Evolutionary conservation across 2,797 vertebrate species (phyloP).

Genomic region (Xiphophorus birchmanni): DNA sequence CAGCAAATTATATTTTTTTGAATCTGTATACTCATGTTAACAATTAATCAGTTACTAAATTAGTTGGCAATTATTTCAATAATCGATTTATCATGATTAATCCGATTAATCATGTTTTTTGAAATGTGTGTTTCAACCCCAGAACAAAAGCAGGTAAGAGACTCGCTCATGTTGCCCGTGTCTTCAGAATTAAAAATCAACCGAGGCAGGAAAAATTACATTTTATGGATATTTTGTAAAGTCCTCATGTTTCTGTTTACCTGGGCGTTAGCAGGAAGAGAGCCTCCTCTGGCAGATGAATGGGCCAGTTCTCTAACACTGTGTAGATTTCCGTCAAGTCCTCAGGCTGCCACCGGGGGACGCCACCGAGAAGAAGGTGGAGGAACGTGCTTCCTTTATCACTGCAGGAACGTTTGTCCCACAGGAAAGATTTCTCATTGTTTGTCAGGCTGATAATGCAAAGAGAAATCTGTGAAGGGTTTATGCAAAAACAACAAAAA

Average conservation of each 20-base stretch:
- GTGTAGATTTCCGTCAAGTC: slow-evolving; percentile 82
- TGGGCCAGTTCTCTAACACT: slow-evolving; percentile 79
- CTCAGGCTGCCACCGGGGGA: slow-evolving; percentile 78
- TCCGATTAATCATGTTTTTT: not conserved
- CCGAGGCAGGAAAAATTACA: not conserved
- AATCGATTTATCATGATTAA: no score
- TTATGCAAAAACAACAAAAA: not conserved
- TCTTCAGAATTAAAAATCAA: not conserved
- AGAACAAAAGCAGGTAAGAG: not conserved
- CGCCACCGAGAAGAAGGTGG: slow-evolving; percentile 85
- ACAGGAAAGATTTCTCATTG: slow-evolving; percentile 85
- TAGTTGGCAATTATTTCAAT: no score
- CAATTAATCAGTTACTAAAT: no score
- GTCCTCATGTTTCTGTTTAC: slow-evolving; percentile 33
- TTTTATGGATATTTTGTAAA: not conserved
- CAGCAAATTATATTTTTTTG: no score
- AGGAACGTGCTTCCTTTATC: slow-evolving; percentile 80
- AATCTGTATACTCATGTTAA: no score
- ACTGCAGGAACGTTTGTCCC: slow-evolving; percentile 82
- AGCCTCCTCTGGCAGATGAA: slow-evolving; percentile 81
- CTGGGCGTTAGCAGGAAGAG: slow-evolving; percentile 82
- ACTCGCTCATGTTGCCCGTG: not conserved
- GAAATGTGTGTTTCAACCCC: not conserved
- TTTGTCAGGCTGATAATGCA: slow-evolving; percentile 79
- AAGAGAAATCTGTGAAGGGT: not conserved